Percentiles rank a stretch among this genome's conserved stretches.
Conservation (phyloP, 2,797 vertebrate species). For the Pteronotus mesoamericanus region DNA sequence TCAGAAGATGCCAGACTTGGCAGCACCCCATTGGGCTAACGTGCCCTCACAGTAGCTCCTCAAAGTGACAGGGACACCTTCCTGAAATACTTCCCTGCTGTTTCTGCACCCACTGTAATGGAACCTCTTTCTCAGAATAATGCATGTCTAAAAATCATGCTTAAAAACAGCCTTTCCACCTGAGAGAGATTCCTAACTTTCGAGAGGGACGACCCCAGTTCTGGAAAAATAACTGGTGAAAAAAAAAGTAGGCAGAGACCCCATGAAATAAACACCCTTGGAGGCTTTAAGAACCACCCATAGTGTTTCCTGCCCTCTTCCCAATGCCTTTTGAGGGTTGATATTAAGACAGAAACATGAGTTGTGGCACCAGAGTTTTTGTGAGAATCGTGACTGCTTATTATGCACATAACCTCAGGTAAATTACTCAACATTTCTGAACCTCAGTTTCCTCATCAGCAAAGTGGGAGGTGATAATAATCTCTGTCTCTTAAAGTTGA, state of each 20-base stretch:
- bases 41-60: not conserved
- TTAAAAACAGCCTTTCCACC: not conserved
- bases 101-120: not conserved
- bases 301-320: not conserved
- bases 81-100: not conserved
- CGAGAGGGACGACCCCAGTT: not conserved
- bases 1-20: not conserved
- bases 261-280: not conserved
- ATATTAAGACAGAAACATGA: not conserved
- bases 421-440: not conserved
- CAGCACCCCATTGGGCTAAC: not conserved
- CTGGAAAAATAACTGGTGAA: not conserved
- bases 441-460: not conserved
- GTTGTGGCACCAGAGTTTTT: not conserved
- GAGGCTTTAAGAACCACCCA: not conserved
- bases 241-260: not conserved
- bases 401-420: too few relatives aligned
- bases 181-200: not conserved
- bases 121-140: not conserved
- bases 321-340: not conserved
- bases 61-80: not conserved
- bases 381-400: not conserved
- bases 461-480: not conserved
- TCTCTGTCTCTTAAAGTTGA: not conserved
- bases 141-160: not conserved